Percentiles rank a stretch among this genome's conserved stretches.
Evolutionary conservation across 2,797 vertebrate genomes (phyloP).

Genomic region (Champsocephalus gunnari): DNA sequence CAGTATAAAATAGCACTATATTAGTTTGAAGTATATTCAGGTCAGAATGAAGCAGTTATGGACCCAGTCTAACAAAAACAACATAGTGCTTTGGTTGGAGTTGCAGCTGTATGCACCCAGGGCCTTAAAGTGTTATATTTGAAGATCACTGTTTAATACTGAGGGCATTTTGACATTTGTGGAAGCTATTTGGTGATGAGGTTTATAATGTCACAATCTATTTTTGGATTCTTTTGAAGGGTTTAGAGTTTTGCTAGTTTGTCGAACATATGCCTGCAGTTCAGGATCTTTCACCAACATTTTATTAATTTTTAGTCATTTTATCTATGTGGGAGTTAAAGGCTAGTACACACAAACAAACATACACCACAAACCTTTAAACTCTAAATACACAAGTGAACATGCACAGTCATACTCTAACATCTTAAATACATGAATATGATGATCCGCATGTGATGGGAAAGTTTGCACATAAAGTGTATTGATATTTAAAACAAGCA

Average conservation of each 20-base stretch:
- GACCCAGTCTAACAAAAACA: slow-evolving; percentile 40
- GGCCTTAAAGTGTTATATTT: slow-evolving; percentile 46
- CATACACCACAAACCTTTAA: neutral
- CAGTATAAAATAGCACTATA: slow-evolving; percentile 1
- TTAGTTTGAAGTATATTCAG: slow-evolving; percentile 13
- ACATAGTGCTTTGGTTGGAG: slow-evolving; percentile 54
- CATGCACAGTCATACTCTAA: neutral
- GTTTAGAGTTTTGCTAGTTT: slow-evolving; percentile 46
- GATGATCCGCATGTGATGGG: neutral
- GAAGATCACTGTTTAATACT: slow-evolving; percentile 47
- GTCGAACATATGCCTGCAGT: slow-evolving; percentile 18
- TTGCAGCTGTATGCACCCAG: slow-evolving; percentile 31
- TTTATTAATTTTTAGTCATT: no score
- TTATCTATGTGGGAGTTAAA: no score
- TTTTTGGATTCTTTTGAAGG: slow-evolving; percentile 49
- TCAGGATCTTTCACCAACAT: slow-evolving; percentile 25
- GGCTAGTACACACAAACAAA: neutral
- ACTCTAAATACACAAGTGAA: neutral
- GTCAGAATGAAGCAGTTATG: slow-evolving; percentile 18
- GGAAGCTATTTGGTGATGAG: slow-evolving; percentile 47
- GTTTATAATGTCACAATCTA: slow-evolving; percentile 51
- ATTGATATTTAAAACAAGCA: neutral
- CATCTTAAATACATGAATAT: slow-evolving; percentile 12
- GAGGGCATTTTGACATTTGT: slow-evolving; percentile 40
- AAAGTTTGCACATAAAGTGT: neutral